Base-by-base conservation (phyloP, 92 coral and sea anemone genomes). In the Epizoanthus illoricatus region DNA sequence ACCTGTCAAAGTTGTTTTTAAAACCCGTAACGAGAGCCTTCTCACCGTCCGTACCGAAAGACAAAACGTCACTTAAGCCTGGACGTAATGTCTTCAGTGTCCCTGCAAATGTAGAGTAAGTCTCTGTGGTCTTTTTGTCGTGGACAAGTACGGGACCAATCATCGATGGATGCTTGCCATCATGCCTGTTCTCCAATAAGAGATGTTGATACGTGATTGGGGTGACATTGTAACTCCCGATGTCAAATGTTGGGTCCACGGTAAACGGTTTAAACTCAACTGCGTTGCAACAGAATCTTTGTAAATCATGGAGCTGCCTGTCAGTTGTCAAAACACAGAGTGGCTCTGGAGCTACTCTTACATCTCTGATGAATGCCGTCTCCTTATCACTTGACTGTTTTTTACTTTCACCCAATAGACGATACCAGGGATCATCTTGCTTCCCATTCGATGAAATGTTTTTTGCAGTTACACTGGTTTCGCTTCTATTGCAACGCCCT, bases 161-260 rank as follows among this genome's bases (percentile, higher is more conserved):
- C n/a, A 81, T 11, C 18, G 88, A 85, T 81, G 90, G 90, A 2
- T 64, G 75, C 11, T 42, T 75, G 40, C 87, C 87, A 42, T 83
- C 85, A 45, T 64, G 56, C 41, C 83, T 11, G 80, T 62, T 73
- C 40, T 81, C 66, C 1, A 87, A 17, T 19, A 87, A n/a, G 45
- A 87, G 61, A 65, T 81, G 86, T 56, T 86, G 66, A 24, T 87
- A 87, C 20, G 90, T 60, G 55, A 87, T 78, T 20, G 81, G 82
- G 8, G 81, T 83, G 3, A 87, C 84, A 52, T 83, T 83, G 56
- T 66, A 76, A n/a, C 58, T 86, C n/a, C 87, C 85, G 11, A 83
- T 54, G 63, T 83, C 59, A 45, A 83, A 87, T 16, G 87, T 87
- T 3, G 89, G 89, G 45, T 81, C 88, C 16, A 85, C 88, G 4